Conservation (phyloP, 2,113 vertebrate genomes). For the Isurus oxyrinchus region DNA sequence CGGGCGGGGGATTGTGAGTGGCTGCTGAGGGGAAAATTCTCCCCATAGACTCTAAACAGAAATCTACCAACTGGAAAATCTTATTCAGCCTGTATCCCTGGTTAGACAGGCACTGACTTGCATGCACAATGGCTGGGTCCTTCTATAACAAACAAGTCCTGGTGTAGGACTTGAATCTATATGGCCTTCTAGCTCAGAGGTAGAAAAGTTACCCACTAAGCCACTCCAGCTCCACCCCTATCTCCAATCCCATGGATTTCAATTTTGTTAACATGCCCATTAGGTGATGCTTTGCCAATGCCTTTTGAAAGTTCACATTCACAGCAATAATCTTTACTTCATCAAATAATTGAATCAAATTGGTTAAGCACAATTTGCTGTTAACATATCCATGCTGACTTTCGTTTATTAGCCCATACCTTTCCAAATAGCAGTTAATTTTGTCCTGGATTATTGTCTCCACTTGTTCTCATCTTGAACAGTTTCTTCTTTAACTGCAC, state of each 20-base stretch:
- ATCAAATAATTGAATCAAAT: not conserved
- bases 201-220: no score
- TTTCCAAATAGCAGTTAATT: not conserved
- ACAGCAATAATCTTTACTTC: not conserved
- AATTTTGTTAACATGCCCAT: not conserved
- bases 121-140: not conserved
- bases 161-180: no score
- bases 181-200: no score
- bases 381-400: not conserved
- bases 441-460: no score
- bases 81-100: not conserved
- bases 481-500: not conserved
- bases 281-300: not conserved
- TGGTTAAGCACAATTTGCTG: not conserved
- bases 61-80: not conserved
- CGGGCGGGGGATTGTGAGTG: no score
- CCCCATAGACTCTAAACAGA: not conserved
- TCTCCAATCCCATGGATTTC: no score
- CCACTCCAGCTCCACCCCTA: not conserved
- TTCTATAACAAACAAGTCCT: not conserved
- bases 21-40: no score
- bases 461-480: not conserved
- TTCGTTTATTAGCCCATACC: not conserved
- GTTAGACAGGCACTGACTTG: not conserved
- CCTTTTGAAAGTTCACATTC: not conserved